Percentiles rank a stretch among this genome's conserved stretches.
Evolutionary conservation across 2,888 invertebrate genomes (phyloP).

Genomic region (Helobdella robusta): DNA sequence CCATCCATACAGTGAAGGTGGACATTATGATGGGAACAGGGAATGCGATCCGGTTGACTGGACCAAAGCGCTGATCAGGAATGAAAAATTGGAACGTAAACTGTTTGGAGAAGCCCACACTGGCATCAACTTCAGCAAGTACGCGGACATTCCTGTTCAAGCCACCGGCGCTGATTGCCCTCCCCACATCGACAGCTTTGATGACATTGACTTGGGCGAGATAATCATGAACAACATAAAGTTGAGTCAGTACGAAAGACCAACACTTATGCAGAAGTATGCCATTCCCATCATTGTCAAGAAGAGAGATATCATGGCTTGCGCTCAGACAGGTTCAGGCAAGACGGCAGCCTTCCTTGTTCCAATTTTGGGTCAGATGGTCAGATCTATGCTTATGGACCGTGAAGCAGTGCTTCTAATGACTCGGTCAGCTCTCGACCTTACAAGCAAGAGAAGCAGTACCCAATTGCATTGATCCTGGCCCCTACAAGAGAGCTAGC

Average conservation of each 20-base stretch:
- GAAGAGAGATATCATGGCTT: slow-evolving; percentile 85
- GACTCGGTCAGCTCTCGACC: slow-evolving; percentile 3
- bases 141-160: slow-evolving; percentile 99
- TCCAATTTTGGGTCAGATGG: slow-evolving; percentile 77
- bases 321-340: slow-evolving; percentile 72
- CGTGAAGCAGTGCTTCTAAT: too few species aligned
- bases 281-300: slow-evolving; percentile 69
- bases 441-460: slow-evolving; percentile 56
- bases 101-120: slow-evolving; percentile 61
- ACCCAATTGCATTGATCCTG: slow-evolving; percentile 84
- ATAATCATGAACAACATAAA: slow-evolving; percentile 76
- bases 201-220: slow-evolving; percentile 78
- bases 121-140: slow-evolving; percentile 99
- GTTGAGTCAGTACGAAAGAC: slow-evolving; percentile 62
- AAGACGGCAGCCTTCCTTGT: slow-evolving; percentile 82
- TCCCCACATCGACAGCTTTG: slow-evolving; percentile 75
- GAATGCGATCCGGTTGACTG: slow-evolving; percentile 58
- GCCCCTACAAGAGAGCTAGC: slow-evolving; percentile 97
- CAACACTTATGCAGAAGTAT: slow-evolving; percentile 88
- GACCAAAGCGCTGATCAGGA: slow-evolving; percentile 66
- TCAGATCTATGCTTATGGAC: slow-evolving; percentile 22
- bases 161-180: slow-evolving; percentile 94
- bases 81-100: slow-evolving; percentile 39
- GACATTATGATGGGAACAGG: slow-evolving; percentile 30
- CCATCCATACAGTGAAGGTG: slow-evolving; percentile 28